Evolutionary conservation across 1,140 invertebrate genomes (phyloP).

Genomic region (Magallana gigas): DNA sequence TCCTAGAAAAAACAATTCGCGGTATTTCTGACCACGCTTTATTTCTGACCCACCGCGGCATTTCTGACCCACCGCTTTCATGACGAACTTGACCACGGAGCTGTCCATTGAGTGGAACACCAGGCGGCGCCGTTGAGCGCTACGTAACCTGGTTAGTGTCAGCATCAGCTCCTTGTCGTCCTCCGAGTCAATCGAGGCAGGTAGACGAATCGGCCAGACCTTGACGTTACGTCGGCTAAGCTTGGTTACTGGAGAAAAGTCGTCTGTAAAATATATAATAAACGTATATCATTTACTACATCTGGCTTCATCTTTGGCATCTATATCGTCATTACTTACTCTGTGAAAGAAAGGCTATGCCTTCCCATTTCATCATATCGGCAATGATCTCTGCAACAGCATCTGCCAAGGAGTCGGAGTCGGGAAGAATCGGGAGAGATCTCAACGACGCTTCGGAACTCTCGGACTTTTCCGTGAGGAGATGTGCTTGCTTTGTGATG

Average conservation of each 20-base stretch:
- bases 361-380: constrained; percentile 64
- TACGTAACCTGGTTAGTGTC: constrained; percentile 67
- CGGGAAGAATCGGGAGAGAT: constrained; percentile 69
- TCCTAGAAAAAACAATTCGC: too few relatives aligned
- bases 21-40: too few relatives aligned
- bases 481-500: constrained; percentile 69
- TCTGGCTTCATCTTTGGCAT: not conserved
- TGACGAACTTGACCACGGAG: constrained; percentile 68
- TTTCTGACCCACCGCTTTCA: constrained; percentile 63
- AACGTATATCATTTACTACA: not conserved
- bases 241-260: constrained; percentile 72
- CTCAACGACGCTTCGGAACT: constrained; percentile 61
- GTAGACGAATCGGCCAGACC: constrained; percentile 71
- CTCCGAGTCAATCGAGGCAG: constrained; percentile 59
- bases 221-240: constrained; percentile 63
- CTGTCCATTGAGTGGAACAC: constrained; percentile 73
- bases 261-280: constrained; percentile 58
- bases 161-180: constrained; percentile 63
- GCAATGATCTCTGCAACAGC: constrained; percentile 68
- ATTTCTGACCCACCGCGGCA: too few relatives aligned
- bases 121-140: constrained; percentile 68
- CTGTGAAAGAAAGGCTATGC: constrained; percentile 74
- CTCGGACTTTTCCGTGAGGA: constrained; percentile 69
- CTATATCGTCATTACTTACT: constrained; percentile 57
- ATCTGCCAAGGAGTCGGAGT: constrained; percentile 62